Conservation (phyloP, 1,140 invertebrate species). For the Diabrotica virgifera region DNA sequence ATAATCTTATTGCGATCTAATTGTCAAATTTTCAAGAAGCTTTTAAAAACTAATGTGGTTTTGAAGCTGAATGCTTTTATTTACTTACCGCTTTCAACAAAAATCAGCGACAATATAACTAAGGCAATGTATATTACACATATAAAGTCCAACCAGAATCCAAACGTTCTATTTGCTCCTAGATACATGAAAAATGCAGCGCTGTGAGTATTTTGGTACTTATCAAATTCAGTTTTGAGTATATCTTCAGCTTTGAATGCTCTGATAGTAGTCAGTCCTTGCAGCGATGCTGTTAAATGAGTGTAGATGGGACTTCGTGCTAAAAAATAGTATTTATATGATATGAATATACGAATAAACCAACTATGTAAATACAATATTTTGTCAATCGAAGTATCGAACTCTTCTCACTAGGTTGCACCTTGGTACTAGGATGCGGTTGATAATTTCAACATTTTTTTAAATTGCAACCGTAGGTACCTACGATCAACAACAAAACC, state of each 20-base stretch:
- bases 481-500: too few species aligned
- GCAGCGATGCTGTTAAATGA: slow-evolving; percentile 81
- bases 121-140: slow-evolving; percentile 50
- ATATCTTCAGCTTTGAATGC: slow-evolving; percentile 75
- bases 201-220: slow-evolving; percentile 29
- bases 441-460: too few species aligned
- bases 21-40: too few species aligned
- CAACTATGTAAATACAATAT: slow-evolving; percentile 27
- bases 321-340: slow-evolving; percentile 40
- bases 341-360: neutral
- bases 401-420: too few species aligned
- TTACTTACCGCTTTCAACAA: slow-evolving; percentile 23
- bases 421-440: too few species aligned
- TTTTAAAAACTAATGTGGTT: too few species aligned
- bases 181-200: slow-evolving; percentile 19
- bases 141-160: slow-evolving; percentile 21
- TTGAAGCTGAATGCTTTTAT: neutral
- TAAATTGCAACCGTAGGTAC: too few species aligned
- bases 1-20: too few species aligned
- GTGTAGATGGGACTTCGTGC: slow-evolving; percentile 79
- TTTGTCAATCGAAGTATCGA: too few species aligned
- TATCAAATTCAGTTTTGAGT: slow-evolving; percentile 44
- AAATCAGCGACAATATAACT: slow-evolving; percentile 49
- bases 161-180: slow-evolving; percentile 16
- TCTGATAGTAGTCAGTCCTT: slow-evolving; percentile 85